phyloP scores from a whole-genome alignment of 1,140 invertebrate genomes.

The Drusus annulatus region DNA sequence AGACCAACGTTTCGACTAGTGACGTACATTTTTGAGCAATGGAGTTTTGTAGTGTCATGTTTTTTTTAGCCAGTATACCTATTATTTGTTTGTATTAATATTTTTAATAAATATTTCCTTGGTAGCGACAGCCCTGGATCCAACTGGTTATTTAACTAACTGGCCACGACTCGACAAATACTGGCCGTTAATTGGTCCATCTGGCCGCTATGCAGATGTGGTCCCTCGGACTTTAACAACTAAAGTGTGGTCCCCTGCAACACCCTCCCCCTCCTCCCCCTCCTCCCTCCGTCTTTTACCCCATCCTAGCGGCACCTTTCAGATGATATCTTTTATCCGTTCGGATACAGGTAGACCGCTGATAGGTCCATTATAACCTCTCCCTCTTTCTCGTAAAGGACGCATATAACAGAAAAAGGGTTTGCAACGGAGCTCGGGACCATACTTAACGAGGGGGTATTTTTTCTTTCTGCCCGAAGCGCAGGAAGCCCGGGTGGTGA shows the following conservation, averaged over 20 bases:
- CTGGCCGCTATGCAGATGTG: slow-evolving; percentile 17
- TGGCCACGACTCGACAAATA: slow-evolving; percentile 31
- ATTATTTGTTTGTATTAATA: no score
- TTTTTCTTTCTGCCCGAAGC: slow-evolving; percentile 2
- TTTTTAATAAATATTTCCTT: no score
- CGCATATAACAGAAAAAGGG: no score
- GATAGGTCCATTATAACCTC: no score
- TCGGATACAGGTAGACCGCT: neutral
- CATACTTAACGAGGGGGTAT: slow-evolving; percentile 7
- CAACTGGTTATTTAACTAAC: slow-evolving; percentile 21
- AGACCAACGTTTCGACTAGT: no score
- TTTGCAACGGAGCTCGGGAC: no score
- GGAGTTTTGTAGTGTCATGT: no score
- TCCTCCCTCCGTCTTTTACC: neutral
- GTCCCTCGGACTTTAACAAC: neutral
- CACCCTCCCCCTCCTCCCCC: neutral
- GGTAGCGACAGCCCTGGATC: neutral
- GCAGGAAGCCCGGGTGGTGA: no score
- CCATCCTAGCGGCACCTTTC: slow-evolving; percentile 1
- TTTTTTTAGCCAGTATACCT: no score
- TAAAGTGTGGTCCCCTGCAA: neutral
- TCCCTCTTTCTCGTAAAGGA: no score
- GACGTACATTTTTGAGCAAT: no score
- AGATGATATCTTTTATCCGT: slow-evolving; percentile 26
- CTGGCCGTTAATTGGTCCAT: slow-evolving; percentile 29